Evolutionary conservation across 2,113 vertebrate genomes (phyloP).

Genomic region (Leptobrachium ailaonicum): DNA sequence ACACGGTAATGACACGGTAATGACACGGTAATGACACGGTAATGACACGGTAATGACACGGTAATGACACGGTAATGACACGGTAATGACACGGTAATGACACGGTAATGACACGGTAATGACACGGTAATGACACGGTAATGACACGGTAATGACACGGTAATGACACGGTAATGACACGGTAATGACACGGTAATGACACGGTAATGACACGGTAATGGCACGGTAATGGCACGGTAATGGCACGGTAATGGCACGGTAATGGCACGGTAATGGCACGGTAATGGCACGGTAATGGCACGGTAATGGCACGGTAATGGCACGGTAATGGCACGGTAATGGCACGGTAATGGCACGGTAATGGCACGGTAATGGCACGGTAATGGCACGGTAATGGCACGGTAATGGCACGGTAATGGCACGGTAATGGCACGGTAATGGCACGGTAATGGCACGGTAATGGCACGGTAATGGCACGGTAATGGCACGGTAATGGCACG

Average conservation of each 20-base stretch:
- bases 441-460: not conserved
- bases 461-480: constrained; percentile 3
- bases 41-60: too few relatives aligned
- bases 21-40: too few relatives aligned
- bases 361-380: constrained; percentile 3
- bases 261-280: constrained; percentile 4
- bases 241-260: not conserved
- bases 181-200: too few relatives aligned
- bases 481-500: not conserved
- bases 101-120: too few relatives aligned
- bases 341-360: not conserved
- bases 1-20: too few relatives aligned
- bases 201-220: too few relatives aligned
- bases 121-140: too few relatives aligned
- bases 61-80: too few relatives aligned
- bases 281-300: not conserved
- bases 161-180: too few relatives aligned
- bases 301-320: not conserved
- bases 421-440: not conserved
- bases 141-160: too few relatives aligned
- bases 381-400: not conserved
- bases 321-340: not conserved
- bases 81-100: too few relatives aligned
- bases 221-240: not conserved
- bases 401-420: not conserved